Conservation (phyloP, 1,140 invertebrate genomes). For the Lerema accius region DNA sequence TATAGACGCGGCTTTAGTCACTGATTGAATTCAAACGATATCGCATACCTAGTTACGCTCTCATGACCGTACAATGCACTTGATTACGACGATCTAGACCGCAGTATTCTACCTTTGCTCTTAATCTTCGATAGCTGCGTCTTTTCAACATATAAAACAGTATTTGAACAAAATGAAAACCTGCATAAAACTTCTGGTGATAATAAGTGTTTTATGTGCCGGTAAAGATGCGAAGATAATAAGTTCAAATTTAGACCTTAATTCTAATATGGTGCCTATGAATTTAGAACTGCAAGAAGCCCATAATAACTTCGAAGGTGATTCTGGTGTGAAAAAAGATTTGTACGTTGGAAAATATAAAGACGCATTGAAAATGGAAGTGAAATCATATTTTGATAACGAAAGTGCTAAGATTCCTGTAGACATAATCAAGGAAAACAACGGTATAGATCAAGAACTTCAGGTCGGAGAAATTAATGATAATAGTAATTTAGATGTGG, state of each 20-base stretch:
- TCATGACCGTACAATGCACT: conserved; percentile 29
- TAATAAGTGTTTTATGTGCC: background rate
- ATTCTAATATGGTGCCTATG: conserved; percentile 19
- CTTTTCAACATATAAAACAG: conserved; percentile 1
- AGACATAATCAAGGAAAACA: background rate
- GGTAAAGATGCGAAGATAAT: conserved; percentile 32
- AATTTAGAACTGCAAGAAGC: conserved; percentile 5
- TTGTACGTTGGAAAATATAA: background rate
- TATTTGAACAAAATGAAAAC: conserved; percentile 24
- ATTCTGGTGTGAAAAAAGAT: conserved; percentile 23
- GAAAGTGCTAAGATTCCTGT: background rate
- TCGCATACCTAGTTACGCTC: conserved; percentile 18
- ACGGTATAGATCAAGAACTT: background rate
- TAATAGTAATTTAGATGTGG: background rate
- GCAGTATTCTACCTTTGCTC: conserved; percentile 23
- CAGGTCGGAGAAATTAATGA: conserved; percentile 1
- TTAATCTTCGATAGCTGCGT: background rate
- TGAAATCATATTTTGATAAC: background rate
- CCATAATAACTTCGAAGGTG: conserved; percentile 3
- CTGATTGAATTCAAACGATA: conserved; percentile 32
- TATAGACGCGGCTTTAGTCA: conserved; percentile 5
- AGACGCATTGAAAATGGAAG: background rate
- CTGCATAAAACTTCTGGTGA: conserved; percentile 9
- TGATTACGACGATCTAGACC: conserved; percentile 35
- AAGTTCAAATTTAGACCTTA: conserved; percentile 30